Evolutionary conservation across 2,888 invertebrate species (phyloP).

Genomic region (Drosophila rubida): DNA sequence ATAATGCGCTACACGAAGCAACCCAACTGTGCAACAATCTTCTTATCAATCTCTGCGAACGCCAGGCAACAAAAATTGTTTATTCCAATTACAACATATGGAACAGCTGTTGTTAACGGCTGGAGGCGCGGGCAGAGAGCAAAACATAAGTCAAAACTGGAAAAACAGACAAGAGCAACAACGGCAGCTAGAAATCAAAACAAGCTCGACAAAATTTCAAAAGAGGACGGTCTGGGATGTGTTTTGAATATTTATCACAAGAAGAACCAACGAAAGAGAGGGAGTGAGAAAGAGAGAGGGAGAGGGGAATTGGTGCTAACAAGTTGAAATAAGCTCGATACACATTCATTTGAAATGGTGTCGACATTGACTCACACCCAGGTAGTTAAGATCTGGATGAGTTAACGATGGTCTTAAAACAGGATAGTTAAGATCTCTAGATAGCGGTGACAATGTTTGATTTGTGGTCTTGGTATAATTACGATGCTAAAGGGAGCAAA

Average conservation of each 20-base stretch:
- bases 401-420: background rate
- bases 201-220: constrained; percentile 30
- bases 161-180: constrained; percentile 7
- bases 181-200: constrained; percentile 56
- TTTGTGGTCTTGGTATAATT: background rate
- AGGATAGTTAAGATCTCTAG: constrained; percentile 13
- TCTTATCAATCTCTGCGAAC: constrained; percentile 53
- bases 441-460: background rate
- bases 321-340: constrained; percentile 25
- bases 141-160: constrained; percentile 14
- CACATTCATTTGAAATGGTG: constrained; percentile 41
- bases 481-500: background rate
- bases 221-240: constrained; percentile 28
- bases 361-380: constrained; percentile 30
- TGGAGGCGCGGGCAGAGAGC: constrained; percentile 2
- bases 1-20: constrained; percentile 41
- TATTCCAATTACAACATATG: constrained; percentile 60
- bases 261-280: background rate
- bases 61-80: constrained; percentile 41
- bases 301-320: constrained; percentile 41
- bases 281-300: background rate
- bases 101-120: constrained; percentile 60
- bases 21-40: constrained; percentile 40
- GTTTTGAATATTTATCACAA: constrained; percentile 58
- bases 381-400: constrained; percentile 2